Conservation (phyloP, 2,888 invertebrate species). For the Orthosia gothica region DNA sequence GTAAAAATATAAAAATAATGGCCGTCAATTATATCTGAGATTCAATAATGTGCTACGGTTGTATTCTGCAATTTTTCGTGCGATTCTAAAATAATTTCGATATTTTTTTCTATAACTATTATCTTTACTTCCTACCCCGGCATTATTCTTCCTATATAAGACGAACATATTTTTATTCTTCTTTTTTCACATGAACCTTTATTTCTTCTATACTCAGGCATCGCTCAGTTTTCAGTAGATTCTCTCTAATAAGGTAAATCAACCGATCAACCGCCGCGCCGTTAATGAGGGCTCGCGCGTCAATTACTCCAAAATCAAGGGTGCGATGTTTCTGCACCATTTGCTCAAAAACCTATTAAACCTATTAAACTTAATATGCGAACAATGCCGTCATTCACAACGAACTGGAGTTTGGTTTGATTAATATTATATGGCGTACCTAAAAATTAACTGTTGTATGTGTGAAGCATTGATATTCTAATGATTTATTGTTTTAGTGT, state of each 20-base stretch:
- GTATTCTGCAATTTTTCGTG: neutral
- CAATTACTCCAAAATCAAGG: slow-evolving; percentile 48
- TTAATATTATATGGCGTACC: no score
- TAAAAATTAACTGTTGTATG: neutral
- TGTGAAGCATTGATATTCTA: neutral
- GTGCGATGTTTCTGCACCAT: slow-evolving; percentile 44
- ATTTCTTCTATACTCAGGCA: neutral
- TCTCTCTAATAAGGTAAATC: slow-evolving; percentile 46
- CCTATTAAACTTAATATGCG: neutral
- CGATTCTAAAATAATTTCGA: no score
- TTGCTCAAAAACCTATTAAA: slow-evolving; percentile 12
- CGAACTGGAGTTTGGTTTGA: neutral
- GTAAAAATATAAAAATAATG: no score
- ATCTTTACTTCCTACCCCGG: no score
- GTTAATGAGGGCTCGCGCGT: slow-evolving; percentile 48
- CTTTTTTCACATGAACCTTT: neutral
- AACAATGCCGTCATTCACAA: neutral
- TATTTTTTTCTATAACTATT: no score
- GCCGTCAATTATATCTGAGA: no score
- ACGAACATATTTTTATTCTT: neutral
- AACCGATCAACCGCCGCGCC: slow-evolving; percentile 17
- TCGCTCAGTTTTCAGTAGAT: slow-evolving; percentile 2
- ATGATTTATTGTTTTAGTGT: no score
- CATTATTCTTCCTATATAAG: no score
- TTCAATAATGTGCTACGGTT: no score